Evolutionary conservation across 1,140 invertebrate species (phyloP).

Genomic region (Lepidotrigona ventralis): DNA sequence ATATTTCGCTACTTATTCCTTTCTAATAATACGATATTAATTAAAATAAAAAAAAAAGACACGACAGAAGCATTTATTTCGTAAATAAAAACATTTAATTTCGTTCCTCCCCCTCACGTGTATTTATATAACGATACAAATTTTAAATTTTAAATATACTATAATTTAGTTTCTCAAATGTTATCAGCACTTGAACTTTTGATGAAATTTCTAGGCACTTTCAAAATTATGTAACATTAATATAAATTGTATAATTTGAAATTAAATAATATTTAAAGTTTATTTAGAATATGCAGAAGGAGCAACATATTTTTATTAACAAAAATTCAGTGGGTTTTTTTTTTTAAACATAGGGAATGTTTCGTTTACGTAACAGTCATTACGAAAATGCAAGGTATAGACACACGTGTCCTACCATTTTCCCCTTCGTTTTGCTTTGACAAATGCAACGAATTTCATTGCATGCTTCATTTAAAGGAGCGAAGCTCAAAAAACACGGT

Average conservation of each 20-base stretch:
- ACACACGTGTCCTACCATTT: not conserved
- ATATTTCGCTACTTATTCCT: not conserved
- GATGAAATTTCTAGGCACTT: too few relatives aligned
- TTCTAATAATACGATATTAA: not conserved
- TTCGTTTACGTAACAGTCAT: not conserved
- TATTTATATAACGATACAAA: too few relatives aligned
- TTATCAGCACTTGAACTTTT: too few relatives aligned
- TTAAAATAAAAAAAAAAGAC: not conserved
- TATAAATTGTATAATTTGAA: not conserved
- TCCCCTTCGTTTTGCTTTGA: not conserved
- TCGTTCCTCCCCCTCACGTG: too few relatives aligned
- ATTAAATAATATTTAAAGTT: not conserved
- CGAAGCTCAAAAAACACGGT: not conserved
- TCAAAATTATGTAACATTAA: too few relatives aligned
- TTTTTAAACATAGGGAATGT: not conserved
- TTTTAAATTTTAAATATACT: too few relatives aligned
- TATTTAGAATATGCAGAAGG: not conserved
- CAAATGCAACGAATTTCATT: not conserved
- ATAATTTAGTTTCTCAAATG: too few relatives aligned
- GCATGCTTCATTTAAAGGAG: not conserved
- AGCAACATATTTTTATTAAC: not conserved
- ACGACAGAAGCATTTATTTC: too few relatives aligned
- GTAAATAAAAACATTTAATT: too few relatives aligned
- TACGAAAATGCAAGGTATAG: not conserved
- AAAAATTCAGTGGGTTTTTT: not conserved